These are phyloP conservation scores for Eupithecia subfuscata DNA, from an alignment of 2,888 invertebrate genomes.

Conservation along the genomic window DNA sequence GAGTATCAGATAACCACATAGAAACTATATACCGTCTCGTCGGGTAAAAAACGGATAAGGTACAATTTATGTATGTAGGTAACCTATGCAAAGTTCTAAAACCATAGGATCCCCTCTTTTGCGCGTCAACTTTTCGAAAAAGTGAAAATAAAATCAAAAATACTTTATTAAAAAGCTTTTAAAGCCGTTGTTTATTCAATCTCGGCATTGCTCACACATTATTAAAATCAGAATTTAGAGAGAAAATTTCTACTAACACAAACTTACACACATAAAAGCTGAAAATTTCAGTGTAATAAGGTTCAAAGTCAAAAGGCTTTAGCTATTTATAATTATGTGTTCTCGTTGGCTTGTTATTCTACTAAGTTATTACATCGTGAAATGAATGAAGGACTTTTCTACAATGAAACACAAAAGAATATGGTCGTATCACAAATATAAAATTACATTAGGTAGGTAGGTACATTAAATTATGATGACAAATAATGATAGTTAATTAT, in stretches of 20 bases:
- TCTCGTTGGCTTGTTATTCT: not conserved
- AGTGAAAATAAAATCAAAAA: no score
- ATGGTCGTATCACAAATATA: not conserved
- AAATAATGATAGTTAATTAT: no score
- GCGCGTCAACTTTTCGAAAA: no score
- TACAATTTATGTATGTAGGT: no score
- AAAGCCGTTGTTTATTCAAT: not conserved
- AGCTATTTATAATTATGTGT: constrained; percentile 11
- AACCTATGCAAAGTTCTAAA: no score
- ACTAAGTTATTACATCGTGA: constrained; percentile 9
- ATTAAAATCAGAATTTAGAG: not conserved
- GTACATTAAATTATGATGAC: no score
- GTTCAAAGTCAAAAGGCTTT: constrained; percentile 3
- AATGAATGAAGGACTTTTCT: constrained; percentile 8
- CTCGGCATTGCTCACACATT: not conserved
- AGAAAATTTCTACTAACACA: not conserved
- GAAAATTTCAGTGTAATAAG: constrained; percentile 12
- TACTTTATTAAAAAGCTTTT: no score
- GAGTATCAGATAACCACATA: no score
- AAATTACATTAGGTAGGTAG: not conserved
- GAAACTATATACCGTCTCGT: no score
- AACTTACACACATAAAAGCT: not conserved
- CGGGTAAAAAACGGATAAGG: no score
- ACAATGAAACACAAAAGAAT: not conserved
- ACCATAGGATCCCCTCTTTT: no score